A percentile compares a stretch with the other conserved stretches of the same genome.
phyloP scores from a whole-genome alignment of 2,888 invertebrate genomes.

The Melikaiella ostensackeni region DNA sequence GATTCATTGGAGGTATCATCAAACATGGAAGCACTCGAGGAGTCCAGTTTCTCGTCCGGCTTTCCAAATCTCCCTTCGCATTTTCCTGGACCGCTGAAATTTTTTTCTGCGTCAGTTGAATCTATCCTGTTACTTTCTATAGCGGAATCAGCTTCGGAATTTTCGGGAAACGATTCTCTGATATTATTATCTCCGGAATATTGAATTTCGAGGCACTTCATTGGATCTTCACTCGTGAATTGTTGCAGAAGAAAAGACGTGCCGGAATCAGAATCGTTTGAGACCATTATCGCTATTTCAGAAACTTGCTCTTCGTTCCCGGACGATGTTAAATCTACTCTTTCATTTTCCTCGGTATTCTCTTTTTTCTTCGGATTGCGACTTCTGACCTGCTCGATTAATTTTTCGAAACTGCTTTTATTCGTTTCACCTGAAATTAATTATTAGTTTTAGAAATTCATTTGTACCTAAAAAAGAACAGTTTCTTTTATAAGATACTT shows the following conservation, averaged over 20 bases:
- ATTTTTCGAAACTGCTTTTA: slow-evolving; percentile 69
- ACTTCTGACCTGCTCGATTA: slow-evolving; percentile 70
- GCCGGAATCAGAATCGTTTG: slow-evolving; percentile 64
- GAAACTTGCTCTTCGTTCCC: slow-evolving; percentile 35
- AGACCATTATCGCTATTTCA: slow-evolving; percentile 40
- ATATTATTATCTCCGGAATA: slow-evolving; percentile 46
- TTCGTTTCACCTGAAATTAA: slow-evolving; percentile 69
- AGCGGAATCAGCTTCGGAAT: neutral
- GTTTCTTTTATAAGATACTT: slow-evolving; percentile 55
- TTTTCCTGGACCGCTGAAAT: neutral
- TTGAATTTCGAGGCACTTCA: slow-evolving; percentile 51
- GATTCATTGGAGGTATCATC: neutral
- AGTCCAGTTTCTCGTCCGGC: neutral
- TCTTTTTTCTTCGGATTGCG: slow-evolving; percentile 48
- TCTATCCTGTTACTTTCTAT: neutral
- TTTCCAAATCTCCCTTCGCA: neutral
- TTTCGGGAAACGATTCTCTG: neutral
- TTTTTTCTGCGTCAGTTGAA: neutral
- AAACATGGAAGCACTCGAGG: neutral
- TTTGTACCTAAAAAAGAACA: too few species aligned
- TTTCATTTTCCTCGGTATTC: slow-evolving; percentile 1
- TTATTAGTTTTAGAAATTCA: neutral
- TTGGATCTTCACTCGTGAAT: slow-evolving; percentile 61
- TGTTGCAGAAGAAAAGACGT: slow-evolving; percentile 63
- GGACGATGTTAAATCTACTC: slow-evolving; percentile 23